Base-by-base conservation (phyloP, 2,113 vertebrate genomes). In the Dipodomys spectabilis region DNA sequence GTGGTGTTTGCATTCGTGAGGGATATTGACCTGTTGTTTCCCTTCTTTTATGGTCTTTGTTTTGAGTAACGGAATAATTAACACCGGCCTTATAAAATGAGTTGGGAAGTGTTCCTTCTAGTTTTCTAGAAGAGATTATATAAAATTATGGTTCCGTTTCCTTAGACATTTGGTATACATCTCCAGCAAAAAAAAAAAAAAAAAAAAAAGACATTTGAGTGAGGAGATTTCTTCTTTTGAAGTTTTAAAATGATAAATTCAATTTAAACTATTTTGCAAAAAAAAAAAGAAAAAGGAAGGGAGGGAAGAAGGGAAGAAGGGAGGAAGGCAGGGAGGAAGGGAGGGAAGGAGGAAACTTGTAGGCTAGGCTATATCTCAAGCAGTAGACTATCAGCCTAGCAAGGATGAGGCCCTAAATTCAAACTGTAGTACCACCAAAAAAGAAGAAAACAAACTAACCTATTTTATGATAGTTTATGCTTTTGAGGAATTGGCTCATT, bases 181-280 rank as follows among this genome's bases (percentile, higher is more conserved):
- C 60, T 45, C 45, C 18, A 57, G 65, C 23, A 67, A 82, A 85
- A 62, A 49, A 12, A 49, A 49, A 85, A 62, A 49, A 12, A 49
- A 49, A 49, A 49, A 49, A 49, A 49, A 49, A 49, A 49, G 49
- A 49, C 3, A 83, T 64, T 35, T 71, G 28, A 16, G 53, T 30
- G 23, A 64, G 7, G 23, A 80, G 2, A 72, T 74, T 80, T 85
- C 74, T 89, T 86, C 82, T 62, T 22, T 64, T 35, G 18, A 44
- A 44, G 16, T 71, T 87, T 83, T 83, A 7, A 79, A 81, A 82
- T 49, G 68, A 75, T 80, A 69, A 82, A 87, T 74, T 82, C 16
- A 82, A 39, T 68, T n/a, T 81, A 49, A 49, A 49, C 49, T 49
- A 49, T 49, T 49, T 49, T 49, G 49, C 49, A 49, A 49, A 49